phyloP scores from a whole-genome alignment of 2,797 vertebrate species.

The Percopsis omiscomaycus region DNA sequence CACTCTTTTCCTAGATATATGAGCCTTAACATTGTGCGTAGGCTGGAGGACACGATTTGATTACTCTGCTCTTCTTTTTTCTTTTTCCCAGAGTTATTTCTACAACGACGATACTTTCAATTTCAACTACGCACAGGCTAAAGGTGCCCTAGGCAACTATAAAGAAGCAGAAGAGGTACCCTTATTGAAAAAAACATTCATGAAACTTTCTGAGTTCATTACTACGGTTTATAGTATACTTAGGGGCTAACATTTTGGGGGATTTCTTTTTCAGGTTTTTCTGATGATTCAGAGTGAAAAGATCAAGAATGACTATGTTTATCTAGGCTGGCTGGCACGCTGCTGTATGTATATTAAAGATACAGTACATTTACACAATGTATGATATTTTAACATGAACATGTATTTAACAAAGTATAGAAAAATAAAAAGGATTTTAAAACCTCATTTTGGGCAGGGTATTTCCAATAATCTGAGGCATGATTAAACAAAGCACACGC shows the following conservation, averaged over 20 bases:
- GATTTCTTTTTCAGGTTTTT: conserved; percentile 80
- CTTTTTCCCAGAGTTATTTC: conserved; percentile 86
- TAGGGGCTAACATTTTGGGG: too few species aligned
- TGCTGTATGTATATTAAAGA: conserved; percentile 85
- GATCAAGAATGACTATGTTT: conserved; percentile 94
- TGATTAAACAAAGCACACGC: too few species aligned
- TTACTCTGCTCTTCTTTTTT: too few species aligned
- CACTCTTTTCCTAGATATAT: too few species aligned
- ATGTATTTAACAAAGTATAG: too few species aligned
- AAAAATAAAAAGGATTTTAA: too few species aligned
- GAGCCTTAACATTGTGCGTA: too few species aligned
- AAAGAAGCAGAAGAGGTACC: conserved; percentile 92
- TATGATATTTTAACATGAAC: too few species aligned
- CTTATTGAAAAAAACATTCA: neutral
- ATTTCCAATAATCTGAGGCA: too few species aligned
- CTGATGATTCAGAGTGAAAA: conserved; percentile 95
- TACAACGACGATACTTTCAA: conserved; percentile 95
- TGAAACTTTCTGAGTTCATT: neutral
- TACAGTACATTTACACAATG: too few species aligned
- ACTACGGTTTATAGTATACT: neutral
- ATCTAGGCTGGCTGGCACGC: conserved; percentile 94
- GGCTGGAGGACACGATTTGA: too few species aligned
- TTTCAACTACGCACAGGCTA: conserved; percentile 98
- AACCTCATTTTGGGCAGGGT: too few species aligned
- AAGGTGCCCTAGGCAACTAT: conserved; percentile 90